Conservation (phyloP, 2,113 vertebrate genomes). For the Procavia capensis region DNA sequence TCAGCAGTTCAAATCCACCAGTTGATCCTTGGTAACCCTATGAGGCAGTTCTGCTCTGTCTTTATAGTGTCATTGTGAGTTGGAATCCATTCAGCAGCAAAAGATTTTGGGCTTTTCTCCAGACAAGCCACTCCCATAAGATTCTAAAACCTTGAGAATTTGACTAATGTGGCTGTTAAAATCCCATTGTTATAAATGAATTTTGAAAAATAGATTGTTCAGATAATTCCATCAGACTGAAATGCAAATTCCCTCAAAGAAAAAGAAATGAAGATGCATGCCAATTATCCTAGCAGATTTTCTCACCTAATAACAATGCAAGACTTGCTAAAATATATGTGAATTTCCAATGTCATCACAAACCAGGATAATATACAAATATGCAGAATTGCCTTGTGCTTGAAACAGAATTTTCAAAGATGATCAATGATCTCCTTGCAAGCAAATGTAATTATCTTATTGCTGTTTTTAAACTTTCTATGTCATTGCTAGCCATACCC, state of each 20-base stretch:
- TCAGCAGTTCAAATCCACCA: too few species aligned
- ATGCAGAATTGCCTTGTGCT: neutral
- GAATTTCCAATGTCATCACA: neutral
- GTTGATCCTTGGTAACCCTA: too few species aligned
- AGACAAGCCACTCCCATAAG: neutral
- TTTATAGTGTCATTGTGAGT: neutral
- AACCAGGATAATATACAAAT: neutral
- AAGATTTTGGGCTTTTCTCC: neutral
- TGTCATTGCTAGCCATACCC: neutral
- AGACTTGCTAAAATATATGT: neutral
- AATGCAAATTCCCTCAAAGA: neutral
- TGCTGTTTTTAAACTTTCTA: neutral
- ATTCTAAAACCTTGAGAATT: neutral
- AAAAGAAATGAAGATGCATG: neutral
- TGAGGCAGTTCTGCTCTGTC: too few species aligned
- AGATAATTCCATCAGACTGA: neutral
- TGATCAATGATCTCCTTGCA: neutral
- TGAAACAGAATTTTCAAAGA: slow-evolving; percentile 8
- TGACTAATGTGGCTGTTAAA: neutral
- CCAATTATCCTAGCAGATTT: neutral
- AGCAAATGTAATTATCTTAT: neutral
- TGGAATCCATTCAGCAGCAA: too few species aligned
- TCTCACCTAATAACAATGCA: neutral
- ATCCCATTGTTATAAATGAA: slow-evolving; percentile 34
- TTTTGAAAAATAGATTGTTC: slow-evolving; percentile 28